Percentiles rank a stretch among this genome's conserved stretches.
Evolutionary conservation across 2,113 vertebrate genomes (phyloP).

Genomic region (Embiotoca jacksoni): DNA sequence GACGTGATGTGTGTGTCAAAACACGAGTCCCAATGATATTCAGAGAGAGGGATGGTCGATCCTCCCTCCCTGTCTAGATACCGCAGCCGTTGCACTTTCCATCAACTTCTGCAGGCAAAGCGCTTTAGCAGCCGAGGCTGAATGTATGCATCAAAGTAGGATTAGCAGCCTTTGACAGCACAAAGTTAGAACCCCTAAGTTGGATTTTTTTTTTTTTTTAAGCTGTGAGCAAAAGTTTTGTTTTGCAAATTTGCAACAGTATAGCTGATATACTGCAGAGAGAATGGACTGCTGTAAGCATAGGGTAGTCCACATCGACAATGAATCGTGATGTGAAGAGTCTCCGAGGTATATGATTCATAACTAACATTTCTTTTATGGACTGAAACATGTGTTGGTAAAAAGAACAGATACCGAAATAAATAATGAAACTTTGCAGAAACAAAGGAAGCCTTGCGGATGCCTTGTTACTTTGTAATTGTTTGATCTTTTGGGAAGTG

Average conservation of each 20-base stretch:
- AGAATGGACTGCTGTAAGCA: conserved; percentile 3
- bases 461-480: not conserved
- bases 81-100: conserved; percentile 63
- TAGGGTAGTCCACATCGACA: conserved; percentile 15
- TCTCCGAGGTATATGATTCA: conserved; percentile 44
- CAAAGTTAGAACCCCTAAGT: conserved; percentile 42
- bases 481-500: conserved; percentile 23
- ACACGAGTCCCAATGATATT: conserved; percentile 44
- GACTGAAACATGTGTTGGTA: not conserved
- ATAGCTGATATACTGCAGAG: not conserved
- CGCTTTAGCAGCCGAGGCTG: conserved; percentile 59
- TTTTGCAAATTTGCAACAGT: conserved; percentile 33
- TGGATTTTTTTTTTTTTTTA: conserved; percentile 35
- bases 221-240: conserved; percentile 47
- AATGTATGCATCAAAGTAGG: conserved; percentile 59
- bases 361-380: conserved; percentile 18
- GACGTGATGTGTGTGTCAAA: conserved; percentile 65
- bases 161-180: conserved; percentile 62
- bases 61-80: conserved; percentile 54
- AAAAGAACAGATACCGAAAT: conserved; percentile 3
- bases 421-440: not conserved
- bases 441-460: not conserved
- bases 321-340: conserved; percentile 23
- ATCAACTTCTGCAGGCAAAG: conserved; percentile 67
- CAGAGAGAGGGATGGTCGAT: conserved; percentile 42